Percentiles rank a stretch among this genome's conserved stretches.
phyloP scores from a whole-genome alignment of 2,797 vertebrate genomes.

The Aplochiton taeniatus region DNA sequence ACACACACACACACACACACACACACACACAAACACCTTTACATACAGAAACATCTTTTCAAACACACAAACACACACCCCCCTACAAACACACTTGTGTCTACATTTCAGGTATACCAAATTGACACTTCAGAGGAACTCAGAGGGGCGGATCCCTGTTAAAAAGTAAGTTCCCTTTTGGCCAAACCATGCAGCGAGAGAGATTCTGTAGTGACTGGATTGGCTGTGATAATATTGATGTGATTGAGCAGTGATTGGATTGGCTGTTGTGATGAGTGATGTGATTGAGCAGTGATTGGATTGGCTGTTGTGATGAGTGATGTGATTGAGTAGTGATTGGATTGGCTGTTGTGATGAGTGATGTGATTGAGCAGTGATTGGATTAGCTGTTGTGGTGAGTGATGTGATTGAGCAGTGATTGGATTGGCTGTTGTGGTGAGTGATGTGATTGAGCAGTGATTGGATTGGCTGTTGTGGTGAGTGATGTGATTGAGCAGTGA shows the following conservation, averaged over 20 bases:
- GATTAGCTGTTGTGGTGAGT: neutral
- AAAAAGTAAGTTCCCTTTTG: conserved; percentile 86
- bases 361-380: neutral
- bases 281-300: neutral
- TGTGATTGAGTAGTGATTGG: conserved; percentile 1
- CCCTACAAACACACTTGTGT: neutral
- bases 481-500: neutral
- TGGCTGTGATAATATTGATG: neutral
- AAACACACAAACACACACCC: neutral
- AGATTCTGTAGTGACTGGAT: neutral
- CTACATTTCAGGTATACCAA: conserved; percentile 74
- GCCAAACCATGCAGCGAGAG: neutral
- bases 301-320: neutral
- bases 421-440: neutral
- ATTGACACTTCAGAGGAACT: conserved; percentile 90
- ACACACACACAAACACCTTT: neutral
- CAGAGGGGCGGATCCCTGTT: conserved; percentile 92
- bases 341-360: neutral
- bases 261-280: neutral
- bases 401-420: neutral
- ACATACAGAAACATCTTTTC: neutral
- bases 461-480: neutral
- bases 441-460: neutral
- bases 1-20: conserved; percentile 7
- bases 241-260: neutral